A percentile compares a stretch with the other conserved stretches of the same genome.
phyloP scores from a whole-genome alignment of 1,140 invertebrate species.

The Agrilus planipennis region DNA sequence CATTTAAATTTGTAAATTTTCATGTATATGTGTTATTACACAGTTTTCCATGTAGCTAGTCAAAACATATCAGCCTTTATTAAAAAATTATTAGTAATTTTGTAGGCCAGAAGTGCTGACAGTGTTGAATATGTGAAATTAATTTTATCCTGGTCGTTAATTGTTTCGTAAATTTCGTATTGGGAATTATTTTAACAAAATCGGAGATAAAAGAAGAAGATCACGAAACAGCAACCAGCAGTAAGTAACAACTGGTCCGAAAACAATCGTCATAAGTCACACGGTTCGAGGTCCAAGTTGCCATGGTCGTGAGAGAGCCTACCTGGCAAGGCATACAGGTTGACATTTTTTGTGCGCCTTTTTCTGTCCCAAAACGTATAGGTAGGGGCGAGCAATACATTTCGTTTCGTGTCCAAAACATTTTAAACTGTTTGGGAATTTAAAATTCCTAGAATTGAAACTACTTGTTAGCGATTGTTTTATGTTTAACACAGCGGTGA shows the following conservation, averaged over 20 bases:
- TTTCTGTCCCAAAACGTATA: slow-evolving; percentile 22
- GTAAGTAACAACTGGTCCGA: slow-evolving; percentile 11
- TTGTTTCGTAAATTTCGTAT: neutral
- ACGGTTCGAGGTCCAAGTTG: slow-evolving; percentile 12
- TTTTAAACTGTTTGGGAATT: slow-evolving; percentile 32
- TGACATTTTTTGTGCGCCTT: slow-evolving; percentile 25
- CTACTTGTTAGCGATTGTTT: slow-evolving; percentile 32
- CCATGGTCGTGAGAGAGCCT: slow-evolving; percentile 21
- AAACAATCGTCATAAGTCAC: slow-evolving; percentile 29
- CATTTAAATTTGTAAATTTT: too few relatives aligned
- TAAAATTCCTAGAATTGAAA: slow-evolving; percentile 31
- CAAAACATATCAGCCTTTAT: too few relatives aligned
- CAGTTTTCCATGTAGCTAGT: too few relatives aligned
- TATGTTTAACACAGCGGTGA: slow-evolving; percentile 17
- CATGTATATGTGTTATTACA: too few relatives aligned
- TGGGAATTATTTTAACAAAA: slow-evolving; percentile 1
- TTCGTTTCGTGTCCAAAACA: slow-evolving; percentile 31
- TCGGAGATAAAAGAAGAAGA: neutral
- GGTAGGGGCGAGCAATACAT: slow-evolving; percentile 27
- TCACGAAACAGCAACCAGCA: neutral
- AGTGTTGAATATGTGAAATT: too few relatives aligned
- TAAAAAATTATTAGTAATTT: too few relatives aligned
- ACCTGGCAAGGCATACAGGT: slow-evolving; percentile 17
- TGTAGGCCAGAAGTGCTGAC: too few relatives aligned
- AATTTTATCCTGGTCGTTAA: too few relatives aligned